These are phyloP conservation scores for Ictalurus furcatus DNA, from an alignment of 2,113 vertebrate genomes.

Conservation along the genomic window DNA sequence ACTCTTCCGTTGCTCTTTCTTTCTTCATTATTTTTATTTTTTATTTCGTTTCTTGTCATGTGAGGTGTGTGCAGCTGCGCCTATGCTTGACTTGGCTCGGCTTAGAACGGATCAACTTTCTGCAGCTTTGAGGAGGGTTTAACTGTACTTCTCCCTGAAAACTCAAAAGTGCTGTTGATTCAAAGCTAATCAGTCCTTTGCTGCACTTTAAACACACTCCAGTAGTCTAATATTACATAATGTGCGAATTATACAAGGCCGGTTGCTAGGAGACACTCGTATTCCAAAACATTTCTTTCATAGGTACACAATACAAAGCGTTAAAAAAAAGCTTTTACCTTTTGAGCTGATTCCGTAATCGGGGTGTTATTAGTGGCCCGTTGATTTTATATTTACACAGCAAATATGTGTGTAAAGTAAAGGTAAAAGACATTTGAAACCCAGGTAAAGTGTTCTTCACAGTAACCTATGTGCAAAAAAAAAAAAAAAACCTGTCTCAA, in stretches of 20 bases:
- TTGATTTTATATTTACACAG: not conserved
- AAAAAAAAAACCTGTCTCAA: no score
- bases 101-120: conserved; percentile 7
- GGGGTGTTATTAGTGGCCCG: not conserved
- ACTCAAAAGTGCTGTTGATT: not conserved
- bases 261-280: not conserved
- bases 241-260: not conserved
- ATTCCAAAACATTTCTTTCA: not conserved
- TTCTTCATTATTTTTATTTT: not conserved
- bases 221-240: not conserved
- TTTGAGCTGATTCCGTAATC: not conserved
- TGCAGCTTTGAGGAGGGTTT: not conserved
- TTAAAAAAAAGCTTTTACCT: not conserved
- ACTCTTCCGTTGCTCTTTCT: not conserved
- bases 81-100: conserved; percentile 24
- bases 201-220: not conserved
- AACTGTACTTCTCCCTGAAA: not conserved
- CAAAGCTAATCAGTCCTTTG: not conserved
- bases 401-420: not conserved
- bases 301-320: no score
- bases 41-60: conserved; percentile 11
- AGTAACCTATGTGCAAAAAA: not conserved
- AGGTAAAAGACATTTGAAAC: not conserved
- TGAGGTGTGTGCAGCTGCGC: conserved; percentile 20
- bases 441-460: not conserved